Conservation (phyloP, 1,140 invertebrate species). For the Drosophila fuyamai region DNA sequence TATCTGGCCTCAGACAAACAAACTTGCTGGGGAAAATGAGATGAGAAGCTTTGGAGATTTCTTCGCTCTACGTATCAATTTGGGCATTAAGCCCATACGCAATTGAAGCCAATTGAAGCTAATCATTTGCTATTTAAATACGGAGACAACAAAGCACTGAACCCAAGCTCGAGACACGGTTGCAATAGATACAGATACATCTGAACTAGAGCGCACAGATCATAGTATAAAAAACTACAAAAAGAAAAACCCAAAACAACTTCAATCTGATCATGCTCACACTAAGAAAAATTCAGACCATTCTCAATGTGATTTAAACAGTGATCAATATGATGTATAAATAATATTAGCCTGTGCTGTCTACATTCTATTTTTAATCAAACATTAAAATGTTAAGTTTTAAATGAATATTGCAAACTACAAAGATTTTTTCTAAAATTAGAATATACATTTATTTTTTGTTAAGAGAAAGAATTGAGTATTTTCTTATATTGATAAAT, state of each 20-base stretch:
- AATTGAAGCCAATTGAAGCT: conserved; percentile 81
- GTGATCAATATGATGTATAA: too few species aligned
- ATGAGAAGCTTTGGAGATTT: conserved; percentile 14
- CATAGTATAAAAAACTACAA: background rate
- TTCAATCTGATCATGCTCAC: background rate
- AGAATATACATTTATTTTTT: too few species aligned
- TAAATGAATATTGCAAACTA: too few species aligned
- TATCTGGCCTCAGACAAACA: conserved; percentile 17
- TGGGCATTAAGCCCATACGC: conserved; percentile 52
- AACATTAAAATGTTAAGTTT: too few species aligned
- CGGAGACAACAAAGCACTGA: conserved; percentile 55
- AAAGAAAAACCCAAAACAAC: background rate
- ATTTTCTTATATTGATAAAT: too few species aligned
- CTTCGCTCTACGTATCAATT: conserved; percentile 42
- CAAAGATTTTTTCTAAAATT: too few species aligned
- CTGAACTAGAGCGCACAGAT: conserved; percentile 11
- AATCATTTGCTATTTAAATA: conserved; percentile 80
- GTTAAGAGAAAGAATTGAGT: too few species aligned
- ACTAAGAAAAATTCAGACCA: background rate
- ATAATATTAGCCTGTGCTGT: too few species aligned
- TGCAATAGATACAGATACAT: conserved; percentile 16
- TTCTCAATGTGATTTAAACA: too few species aligned
- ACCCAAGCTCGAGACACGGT: conserved; percentile 16
- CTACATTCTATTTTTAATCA: too few species aligned
- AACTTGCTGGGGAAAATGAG: background rate